A percentile compares a stretch with the other conserved stretches of the same genome.
These are phyloP conservation scores for Lathamus discolor DNA, from an alignment of 2,113 vertebrate species.

Conservation along the genomic window DNA sequence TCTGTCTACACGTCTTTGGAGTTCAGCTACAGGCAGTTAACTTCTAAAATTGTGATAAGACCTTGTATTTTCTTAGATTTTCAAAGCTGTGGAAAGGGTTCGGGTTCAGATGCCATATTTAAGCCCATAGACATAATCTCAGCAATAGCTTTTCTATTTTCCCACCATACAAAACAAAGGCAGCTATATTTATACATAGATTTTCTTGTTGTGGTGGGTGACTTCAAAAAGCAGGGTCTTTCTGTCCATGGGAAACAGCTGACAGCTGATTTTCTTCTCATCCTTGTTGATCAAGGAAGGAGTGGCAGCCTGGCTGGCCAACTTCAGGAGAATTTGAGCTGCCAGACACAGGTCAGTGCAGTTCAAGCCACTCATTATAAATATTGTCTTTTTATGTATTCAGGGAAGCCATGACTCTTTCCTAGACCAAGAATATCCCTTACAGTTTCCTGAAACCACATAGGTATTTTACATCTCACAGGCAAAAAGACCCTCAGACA, in stretches of 20 bases:
- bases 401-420: neutral
- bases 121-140: neutral
- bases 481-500: neutral
- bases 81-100: neutral
- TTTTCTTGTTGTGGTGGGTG: neutral
- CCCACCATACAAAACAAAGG: neutral
- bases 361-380: neutral
- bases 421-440: neutral
- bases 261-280: neutral
- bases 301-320: neutral
- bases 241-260: neutral
- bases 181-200: neutral
- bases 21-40: neutral
- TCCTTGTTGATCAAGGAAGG: neutral
- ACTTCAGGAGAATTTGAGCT: neutral
- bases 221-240: neutral
- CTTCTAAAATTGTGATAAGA: neutral
- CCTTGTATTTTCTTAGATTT: neutral
- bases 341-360: neutral
- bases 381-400: neutral
- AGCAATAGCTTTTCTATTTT: neutral
- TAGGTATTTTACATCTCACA: neutral
- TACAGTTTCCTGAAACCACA: neutral
- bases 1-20: neutral
- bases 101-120: neutral